phyloP scores from a whole-genome alignment of 1,140 invertebrate species.

The Bombus breviceps region DNA sequence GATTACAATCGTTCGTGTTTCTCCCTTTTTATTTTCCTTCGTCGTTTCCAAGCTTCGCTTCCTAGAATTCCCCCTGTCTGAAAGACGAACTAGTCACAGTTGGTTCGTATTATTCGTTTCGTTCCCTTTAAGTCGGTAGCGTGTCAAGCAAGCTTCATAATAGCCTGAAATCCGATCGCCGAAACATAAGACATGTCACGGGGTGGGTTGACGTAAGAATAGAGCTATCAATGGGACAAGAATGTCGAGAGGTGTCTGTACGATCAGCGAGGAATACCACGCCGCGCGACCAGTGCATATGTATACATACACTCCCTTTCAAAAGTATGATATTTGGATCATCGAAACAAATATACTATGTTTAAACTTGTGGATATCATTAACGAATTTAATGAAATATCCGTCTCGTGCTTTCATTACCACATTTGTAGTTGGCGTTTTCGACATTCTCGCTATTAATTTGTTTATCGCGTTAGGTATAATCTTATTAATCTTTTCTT shows the following conservation, averaged over 20 bases:
- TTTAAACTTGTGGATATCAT: not conserved
- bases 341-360: not conserved
- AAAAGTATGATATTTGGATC: not conserved
- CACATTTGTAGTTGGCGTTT: not conserved
- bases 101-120: not conserved
- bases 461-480: not conserved
- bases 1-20: not conserved
- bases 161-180: slow-evolving; percentile 10
- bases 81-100: not conserved
- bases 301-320: not conserved
- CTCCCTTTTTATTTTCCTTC: not conserved
- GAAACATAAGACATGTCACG: not conserved
- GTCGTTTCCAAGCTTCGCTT: not conserved
- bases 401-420: not conserved
- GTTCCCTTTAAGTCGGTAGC: not conserved
- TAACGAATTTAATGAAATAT: not conserved
- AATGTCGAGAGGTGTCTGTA: not conserved
- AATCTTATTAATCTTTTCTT: not conserved
- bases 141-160: not conserved
- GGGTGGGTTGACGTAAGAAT: not conserved
- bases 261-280: not conserved
- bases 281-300: not conserved
- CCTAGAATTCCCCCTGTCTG: not conserved
- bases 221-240: slow-evolving; percentile 6
- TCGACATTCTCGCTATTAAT: not conserved